Conservation (phyloP, 1,140 invertebrate genomes). For the Zophobas morio region DNA sequence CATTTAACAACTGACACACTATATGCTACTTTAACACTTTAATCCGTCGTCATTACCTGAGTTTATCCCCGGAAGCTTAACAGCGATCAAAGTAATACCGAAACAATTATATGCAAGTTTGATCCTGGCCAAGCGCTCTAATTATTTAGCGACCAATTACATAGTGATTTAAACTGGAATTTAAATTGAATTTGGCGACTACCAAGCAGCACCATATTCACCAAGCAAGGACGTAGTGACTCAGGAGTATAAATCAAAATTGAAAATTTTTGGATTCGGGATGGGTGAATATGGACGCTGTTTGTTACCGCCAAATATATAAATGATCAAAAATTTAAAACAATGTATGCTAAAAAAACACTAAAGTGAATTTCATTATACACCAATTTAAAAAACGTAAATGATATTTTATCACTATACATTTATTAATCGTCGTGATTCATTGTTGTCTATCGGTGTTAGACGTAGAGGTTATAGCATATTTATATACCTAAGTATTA, state of each 20-base stretch:
- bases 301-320: conserved; percentile 31
- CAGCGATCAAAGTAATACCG: conserved; percentile 19
- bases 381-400: conserved; percentile 49
- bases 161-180: conserved; percentile 26
- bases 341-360: conserved; percentile 34
- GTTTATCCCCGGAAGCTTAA: conserved; percentile 5
- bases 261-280: neutral
- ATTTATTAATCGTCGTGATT: conserved; percentile 49
- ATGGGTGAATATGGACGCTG: conserved; percentile 26
- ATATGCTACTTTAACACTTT: conserved; percentile 30
- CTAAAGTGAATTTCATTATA: conserved; percentile 53
- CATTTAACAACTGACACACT: conserved; percentile 29
- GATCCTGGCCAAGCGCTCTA: conserved; percentile 12
- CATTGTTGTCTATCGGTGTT: conserved; percentile 51
- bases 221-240: conserved; percentile 6
- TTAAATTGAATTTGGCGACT: conserved; percentile 1
- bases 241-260: conserved; percentile 20
- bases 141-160: conserved; percentile 39
- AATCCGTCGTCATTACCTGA: conserved; percentile 46
- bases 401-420: conserved; percentile 45
- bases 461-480: conserved; percentile 40
- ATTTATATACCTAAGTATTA: conserved; percentile 53
- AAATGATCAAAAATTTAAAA: conserved; percentile 44
- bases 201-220: conserved; percentile 22
- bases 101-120: conserved; percentile 12